Base-by-base conservation (phyloP, 2,113 vertebrate genomes). In the Paracyprichromis sp. region DNA sequence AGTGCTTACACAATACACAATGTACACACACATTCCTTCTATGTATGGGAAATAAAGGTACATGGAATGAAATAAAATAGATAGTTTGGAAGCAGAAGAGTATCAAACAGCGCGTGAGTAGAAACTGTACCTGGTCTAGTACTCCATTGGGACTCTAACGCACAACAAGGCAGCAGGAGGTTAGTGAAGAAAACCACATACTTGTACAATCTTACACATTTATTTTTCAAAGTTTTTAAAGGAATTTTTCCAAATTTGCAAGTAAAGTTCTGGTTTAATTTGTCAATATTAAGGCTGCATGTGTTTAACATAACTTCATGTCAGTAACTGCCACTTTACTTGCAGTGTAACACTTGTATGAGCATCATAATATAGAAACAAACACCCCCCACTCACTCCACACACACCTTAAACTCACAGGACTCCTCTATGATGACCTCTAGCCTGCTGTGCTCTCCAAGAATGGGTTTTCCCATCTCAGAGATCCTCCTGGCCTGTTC, bases 381-480 rank as follows among this genome's bases (percentile, higher is more conserved):
- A 71, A 43, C 38, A 26, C n/a, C 19, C 50, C 9, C 45, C 36
- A 16, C 59, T 85, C 6, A 66, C 85, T 52, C 86, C 6, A 66
- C 85, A 92, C 93, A 85, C 83, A 95, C 97, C 97, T 98, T 98
- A 90, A 98, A 98, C 66, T 98, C 97, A 53, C 97, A 97, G 5
- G 97, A 97, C 93, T 98, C 98, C 87, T 98, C 96, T n/a, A 98
- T 98, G 92, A 98, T 95, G 85, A 98, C 96, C 87, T 98, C 98
- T 2, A 99, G 93, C 21, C 95, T 94, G 90, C 96, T 96, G 94
- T 98, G 96, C 80, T 98, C 98, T 16, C 98, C 98, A 2, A 98
- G 96, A 34, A 98, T 94, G 0, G 98, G 98, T 79, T 98, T 98
- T 4, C 98, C 98, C 97, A 98, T 98, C 89, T 98, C 97, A 9